phyloP scores from a whole-genome alignment of 2,797 vertebrate species.

The Monodelphis domestica region DNA sequence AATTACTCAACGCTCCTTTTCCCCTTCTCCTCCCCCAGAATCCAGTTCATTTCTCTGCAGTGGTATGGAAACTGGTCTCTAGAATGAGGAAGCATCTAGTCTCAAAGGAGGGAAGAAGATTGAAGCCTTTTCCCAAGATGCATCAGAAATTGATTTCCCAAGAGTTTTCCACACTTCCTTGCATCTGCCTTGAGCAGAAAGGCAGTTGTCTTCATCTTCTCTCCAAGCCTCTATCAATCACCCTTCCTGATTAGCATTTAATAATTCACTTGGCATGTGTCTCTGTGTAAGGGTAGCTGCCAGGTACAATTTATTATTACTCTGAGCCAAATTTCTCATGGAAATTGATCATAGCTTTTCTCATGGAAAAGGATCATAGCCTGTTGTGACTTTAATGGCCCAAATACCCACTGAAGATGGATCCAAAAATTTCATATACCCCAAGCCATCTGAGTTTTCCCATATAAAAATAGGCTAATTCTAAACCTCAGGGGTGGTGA shows the following conservation, averaged over 20 bases:
- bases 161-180: neutral
- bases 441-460: neutral
- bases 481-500: neutral
- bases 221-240: neutral
- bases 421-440: neutral
- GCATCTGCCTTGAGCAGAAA: neutral
- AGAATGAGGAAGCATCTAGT: neutral
- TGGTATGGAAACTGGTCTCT: neutral
- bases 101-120: neutral
- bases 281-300: conserved; percentile 38
- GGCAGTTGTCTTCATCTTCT: conserved; percentile 3
- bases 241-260: neutral
- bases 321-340: neutral
- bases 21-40: neutral
- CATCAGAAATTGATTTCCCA: conserved; percentile 3
- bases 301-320: conserved; percentile 41
- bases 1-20: neutral
- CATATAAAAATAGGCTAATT: neutral
- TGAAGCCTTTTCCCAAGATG: neutral
- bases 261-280: conserved; percentile 40
- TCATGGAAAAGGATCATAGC: conserved; percentile 25
- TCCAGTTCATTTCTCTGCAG: neutral
- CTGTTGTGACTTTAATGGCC: neutral
- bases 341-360: conserved; percentile 38
- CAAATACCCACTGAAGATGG: neutral